Evolutionary conservation across 2,888 invertebrate genomes (phyloP).

Genomic region (Pristionchus exspectatus): DNA sequence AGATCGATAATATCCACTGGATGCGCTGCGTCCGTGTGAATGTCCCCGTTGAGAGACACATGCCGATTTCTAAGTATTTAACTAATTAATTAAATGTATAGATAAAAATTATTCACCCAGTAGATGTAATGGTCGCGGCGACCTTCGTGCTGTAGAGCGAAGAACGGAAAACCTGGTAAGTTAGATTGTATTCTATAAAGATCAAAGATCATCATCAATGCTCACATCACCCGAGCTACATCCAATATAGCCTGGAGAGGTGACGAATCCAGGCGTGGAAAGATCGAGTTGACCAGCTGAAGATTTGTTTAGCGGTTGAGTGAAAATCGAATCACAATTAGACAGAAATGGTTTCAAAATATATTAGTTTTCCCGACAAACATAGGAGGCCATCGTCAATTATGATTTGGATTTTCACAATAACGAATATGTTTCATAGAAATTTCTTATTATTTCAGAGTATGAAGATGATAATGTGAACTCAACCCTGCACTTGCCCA

Average conservation of each 20-base stretch:
- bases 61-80: background rate
- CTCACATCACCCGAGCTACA: slow-evolving; percentile 29
- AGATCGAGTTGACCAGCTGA: slow-evolving; percentile 17
- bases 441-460: too few species aligned
- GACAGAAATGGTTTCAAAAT: background rate
- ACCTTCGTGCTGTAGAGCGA: slow-evolving; percentile 2
- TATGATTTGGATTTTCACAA: too few species aligned
- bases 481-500: too few species aligned
- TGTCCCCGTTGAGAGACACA: slow-evolving; percentile 37
- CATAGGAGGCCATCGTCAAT: too few species aligned
- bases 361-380: too few species aligned
- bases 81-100: background rate
- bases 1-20: slow-evolving; percentile 15
- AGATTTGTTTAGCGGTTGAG: background rate
- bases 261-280: background rate
- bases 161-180: background rate
- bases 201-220: background rate
- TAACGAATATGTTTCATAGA: too few species aligned
- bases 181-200: background rate
- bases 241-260: slow-evolving; percentile 35
- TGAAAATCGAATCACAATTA: background rate
- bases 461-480: too few species aligned
- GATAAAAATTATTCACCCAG: background rate
- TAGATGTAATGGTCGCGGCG: background rate
- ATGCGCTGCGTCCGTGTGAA: slow-evolving; percentile 3